Evolutionary conservation across 2,888 invertebrate genomes (phyloP), one percentile per base, ranked within the genome.

Genomic region (Eulithis testata): DNA sequence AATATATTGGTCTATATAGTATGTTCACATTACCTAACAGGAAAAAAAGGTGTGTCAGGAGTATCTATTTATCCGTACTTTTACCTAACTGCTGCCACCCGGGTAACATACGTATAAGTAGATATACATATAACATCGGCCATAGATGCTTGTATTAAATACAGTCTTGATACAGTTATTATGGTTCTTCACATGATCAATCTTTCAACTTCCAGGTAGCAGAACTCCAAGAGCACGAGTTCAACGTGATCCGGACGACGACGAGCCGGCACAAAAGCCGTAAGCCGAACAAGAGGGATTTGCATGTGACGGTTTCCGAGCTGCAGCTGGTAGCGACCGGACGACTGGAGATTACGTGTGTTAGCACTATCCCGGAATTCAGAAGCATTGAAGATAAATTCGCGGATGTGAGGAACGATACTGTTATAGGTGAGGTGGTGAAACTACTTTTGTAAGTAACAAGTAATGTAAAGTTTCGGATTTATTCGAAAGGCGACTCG

Each of bases 331-430:
- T 95, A 27, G 95, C 94, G 49, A 95, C 95, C 66, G 96, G 96
- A 4, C 93, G 95, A 65, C 91, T 97, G 69, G 95, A 96, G 82
- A 94, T 97, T 76, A 96, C 95, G 65, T 97, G 97, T 82, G 94
- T 96, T 84, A 95, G 96, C 79, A 97, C 97, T 59, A 97, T 97
- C 76, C 97, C 97, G 0, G 95, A 95, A 74, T 96, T 96, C 78
- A 94, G 96, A 65, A 95, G 94, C 70, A 95, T 60, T 44, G 49
- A 44, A 11, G 60, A 58, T 45, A 58, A 63, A 58, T 58, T 57
- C 7, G 57, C 44, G 12, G 52, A 63, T 49, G 45, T 54, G 5
- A 58, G 45, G 31, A 61, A 55, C 36, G 54, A 61, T 55, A 52
- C 55, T 37, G 60, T 60, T 52, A 66, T 70, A 61, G 68, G 70